Base-by-base conservation (phyloP, 2,797 vertebrate genomes). In the Nothura maculosa region DNA sequence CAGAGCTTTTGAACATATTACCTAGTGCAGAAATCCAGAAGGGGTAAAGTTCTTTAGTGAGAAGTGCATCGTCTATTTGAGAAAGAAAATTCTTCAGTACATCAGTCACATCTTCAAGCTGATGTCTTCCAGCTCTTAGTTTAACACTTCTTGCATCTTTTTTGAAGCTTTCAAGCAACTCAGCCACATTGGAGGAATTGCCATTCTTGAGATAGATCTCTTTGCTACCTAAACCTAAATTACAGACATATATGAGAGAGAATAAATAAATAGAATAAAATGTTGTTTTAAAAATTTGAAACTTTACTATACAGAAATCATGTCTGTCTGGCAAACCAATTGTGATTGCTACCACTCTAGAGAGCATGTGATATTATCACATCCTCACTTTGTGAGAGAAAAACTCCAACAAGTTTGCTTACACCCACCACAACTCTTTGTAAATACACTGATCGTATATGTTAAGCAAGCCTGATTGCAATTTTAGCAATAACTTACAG, bases 21-120 rank as follows among this genome's bases (percentile, higher is more conserved):
- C 99, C 99, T 97, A 99, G 97, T 21, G 98, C 98, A 30, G 99
- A 98, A 92, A 99, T 98, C 99, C 99, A 99, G 92, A 99, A 99
- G 0, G 99, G 99, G 92, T 99, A 99, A 52, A 99, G 98, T 97
- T 99, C 99, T 96, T 99, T 99, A 79, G 98, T 98, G 75, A 99
- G 98, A 66, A 99, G 97, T 0, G 99, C 99, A n/a, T 99, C 99
- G 57, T 99, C 99, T 24, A 98, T 97, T 75, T 98, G 98, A 68
- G 97, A 98, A 78, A 99, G 96, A 93, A 99, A 99, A 85, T 88
- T 96, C 97, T 99, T 99, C 94, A 99, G 96, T 15, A 99, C 98
- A 61, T 98, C 98, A 0, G 99, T 98, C 86, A 99, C 99, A 15
- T 99, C 99, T 96, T 99, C 98, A 73, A 99, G 98, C 4, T 95